A percentile compares a stretch with the other conserved stretches of the same genome.
Conservation (phyloP, 2,888 invertebrate species). For the Crocallis elinguaria region DNA sequence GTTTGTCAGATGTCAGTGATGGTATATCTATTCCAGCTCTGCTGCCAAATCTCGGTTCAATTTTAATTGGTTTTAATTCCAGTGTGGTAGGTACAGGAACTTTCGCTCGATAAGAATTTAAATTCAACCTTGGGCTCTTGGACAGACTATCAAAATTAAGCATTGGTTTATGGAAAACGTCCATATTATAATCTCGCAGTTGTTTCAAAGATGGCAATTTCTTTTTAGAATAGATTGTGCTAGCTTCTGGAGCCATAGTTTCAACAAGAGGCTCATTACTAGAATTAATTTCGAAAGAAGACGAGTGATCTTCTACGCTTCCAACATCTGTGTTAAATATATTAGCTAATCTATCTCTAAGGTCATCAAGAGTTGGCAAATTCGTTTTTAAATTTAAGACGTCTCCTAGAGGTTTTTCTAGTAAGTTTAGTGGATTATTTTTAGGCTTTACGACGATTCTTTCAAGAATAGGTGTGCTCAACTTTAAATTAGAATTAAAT, state of each 20-base stretch:
- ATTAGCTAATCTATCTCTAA: conserved; percentile 44
- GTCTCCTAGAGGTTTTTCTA: conserved; percentile 31
- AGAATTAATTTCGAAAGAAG: conserved; percentile 31
- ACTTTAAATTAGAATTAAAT: conserved; percentile 15
- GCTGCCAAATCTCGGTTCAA: conserved; percentile 49
- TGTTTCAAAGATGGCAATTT: conserved; percentile 40
- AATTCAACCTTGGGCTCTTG: conserved; percentile 44
- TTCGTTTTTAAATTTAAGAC: conserved; percentile 36
- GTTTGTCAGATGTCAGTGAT: conserved; percentile 39
- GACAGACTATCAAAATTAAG: conserved; percentile 26
- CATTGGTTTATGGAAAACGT: conserved; percentile 47
- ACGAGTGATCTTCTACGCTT: conserved; percentile 29
- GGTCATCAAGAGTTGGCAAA: conserved; percentile 49
- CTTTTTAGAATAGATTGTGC: conserved; percentile 38
- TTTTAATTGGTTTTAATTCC: conserved; percentile 51
- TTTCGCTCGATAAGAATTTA: conserved; percentile 57
- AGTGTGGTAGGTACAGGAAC: conserved; percentile 54
- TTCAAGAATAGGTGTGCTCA: conserved; percentile 18
- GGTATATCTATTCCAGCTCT: conserved; percentile 46
- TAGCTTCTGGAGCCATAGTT: conserved; percentile 48
- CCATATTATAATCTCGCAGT: conserved; percentile 49
- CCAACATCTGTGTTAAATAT: conserved; percentile 44
- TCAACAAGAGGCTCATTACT: conserved; percentile 35
- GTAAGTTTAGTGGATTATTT: conserved; percentile 25
- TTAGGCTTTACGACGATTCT: conserved; percentile 9